Base-by-base conservation (phyloP, 2,888 invertebrate genomes). In the Pandemis cinnamomeana region DNA sequence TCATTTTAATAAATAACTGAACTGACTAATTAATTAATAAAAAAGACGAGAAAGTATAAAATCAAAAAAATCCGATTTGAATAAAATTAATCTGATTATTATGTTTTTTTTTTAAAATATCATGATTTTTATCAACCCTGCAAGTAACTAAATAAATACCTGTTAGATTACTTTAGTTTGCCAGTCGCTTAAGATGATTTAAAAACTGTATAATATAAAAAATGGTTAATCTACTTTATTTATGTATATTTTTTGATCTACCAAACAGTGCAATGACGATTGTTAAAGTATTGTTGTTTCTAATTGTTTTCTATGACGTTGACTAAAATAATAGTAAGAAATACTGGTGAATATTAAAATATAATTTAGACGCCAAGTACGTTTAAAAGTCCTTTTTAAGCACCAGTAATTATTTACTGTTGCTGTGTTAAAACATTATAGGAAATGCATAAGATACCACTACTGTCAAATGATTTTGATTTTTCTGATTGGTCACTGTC, bases 191-290 rank as follows among this genome's bases (percentile, higher is more conserved):
- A 20, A 20, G 15, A n/a, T 20, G 20, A 20, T 20, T 15, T 53
- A 10, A 20, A 55, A 20, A 15, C 53, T 20, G 20, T 10, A 5
- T 10, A 58, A 27, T 55, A 10, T 7, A 15, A 11, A 27, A 58
- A 27, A n/a, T 11, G 27, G 27, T 58, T 58, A 27, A 58, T 5
- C 5, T 58, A 27, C 10, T 58, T 58, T 62, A 6, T 62, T 15
- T 62, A 36, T 36, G 2, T 44, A 42, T 15, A n/a, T 15, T 64
- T 44, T 44, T 36, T 66, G n/a, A 20, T 36, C 51, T 48, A 8
- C 48, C n/a, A 66, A 48, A 46, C 46, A 46, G 66, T 66, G 66
- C 66, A 51, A 66, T 36, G 66, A n/a, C 10, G 44, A 48, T n/a
- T 36, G 48, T 66, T 66, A 27, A 15, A 10, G 48, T 36, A 51